Base-by-base conservation (phyloP, 2,888 invertebrate genomes). In the Eupsilia transversa region DNA sequence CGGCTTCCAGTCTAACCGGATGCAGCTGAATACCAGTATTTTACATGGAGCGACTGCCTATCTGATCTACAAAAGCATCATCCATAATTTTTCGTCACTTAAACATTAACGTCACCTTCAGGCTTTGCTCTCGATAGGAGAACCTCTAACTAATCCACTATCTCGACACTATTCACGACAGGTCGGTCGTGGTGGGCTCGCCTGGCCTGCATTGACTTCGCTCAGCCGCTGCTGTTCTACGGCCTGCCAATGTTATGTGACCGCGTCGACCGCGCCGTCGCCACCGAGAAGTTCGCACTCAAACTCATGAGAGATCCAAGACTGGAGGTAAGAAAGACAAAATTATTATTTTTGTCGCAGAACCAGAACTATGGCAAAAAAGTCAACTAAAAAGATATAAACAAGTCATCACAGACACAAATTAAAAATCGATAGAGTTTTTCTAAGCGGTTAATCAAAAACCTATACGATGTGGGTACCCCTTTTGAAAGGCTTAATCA, bases 211-310 rank as follows among this genome's bases (percentile, higher is more conserved):
- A 94, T 98, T 2, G 97, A 97, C 87, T 97, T 97, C 87, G 95
- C 98, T 9, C 97, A 98, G 91, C 97, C 97, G 59, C 96, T 98
- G 72, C 96, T 98, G 41, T 98, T 98, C 93, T 97, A 98, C 92
- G 98, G 97, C 72, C 97, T 98, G 96, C 97, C 98, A 0, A 94
- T 97, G 83, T 91, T 98, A 63, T 93, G 97, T 79, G 96, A 96
- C 35, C 83, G 87, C 7, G 89, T 94, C 0, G 91, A 90, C 23
- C 88, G 95, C 0, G 96, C 97, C 0, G 90, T 91, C n/a, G 92
- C 95, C 71, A 97, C 97, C 0, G 97, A 97, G 92, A 95, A 97
- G 12, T 96, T 98, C 84, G 97, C 99, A 17, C 92, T 98, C 67
- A 93, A 93, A 64, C 94, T 98, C 23, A 94, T 98, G 92, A 97